Evolutionary conservation across 2,797 vertebrate species (phyloP).

Genomic region (Lophotriccus pileatus): DNA sequence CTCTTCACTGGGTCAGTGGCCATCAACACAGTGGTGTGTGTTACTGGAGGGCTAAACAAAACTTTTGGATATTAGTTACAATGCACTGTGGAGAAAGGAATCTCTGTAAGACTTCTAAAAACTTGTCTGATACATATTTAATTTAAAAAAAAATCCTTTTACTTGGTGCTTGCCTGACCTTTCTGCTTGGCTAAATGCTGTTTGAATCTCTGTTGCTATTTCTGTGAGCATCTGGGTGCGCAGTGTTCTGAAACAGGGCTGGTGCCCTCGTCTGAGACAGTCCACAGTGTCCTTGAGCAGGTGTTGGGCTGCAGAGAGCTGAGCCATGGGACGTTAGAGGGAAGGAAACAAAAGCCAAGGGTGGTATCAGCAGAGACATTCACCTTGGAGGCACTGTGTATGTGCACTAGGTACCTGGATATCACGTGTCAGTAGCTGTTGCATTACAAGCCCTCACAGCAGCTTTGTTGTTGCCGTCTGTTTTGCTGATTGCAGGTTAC

Average conservation of each 20-base stretch:
- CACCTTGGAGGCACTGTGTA: neutral
- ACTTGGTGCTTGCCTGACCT: neutral
- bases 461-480: slow-evolving; percentile 50
- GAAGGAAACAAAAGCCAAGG: neutral
- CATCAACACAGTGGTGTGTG: fast-evolving
- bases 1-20: neutral
- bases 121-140: neutral
- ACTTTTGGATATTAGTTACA: fast-evolving
- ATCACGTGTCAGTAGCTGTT: neutral
- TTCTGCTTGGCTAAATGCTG: neutral
- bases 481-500: slow-evolving; percentile 44
- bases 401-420: slow-evolving; percentile 13
- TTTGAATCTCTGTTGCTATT: fast-evolving
- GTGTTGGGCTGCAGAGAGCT: neutral
- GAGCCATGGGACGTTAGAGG: neutral
- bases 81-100: neutral
- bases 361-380: slow-evolving; percentile 30
- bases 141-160: neutral
- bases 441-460: slow-evolving; percentile 43
- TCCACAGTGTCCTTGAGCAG: neutral
- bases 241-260: neutral
- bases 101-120: neutral
- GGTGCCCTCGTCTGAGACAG: neutral
- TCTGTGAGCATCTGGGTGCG: neutral
- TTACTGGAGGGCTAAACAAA: fast-evolving